Base-by-base conservation (phyloP, 2,888 invertebrate species). In the Galerucella calmariensis region DNA sequence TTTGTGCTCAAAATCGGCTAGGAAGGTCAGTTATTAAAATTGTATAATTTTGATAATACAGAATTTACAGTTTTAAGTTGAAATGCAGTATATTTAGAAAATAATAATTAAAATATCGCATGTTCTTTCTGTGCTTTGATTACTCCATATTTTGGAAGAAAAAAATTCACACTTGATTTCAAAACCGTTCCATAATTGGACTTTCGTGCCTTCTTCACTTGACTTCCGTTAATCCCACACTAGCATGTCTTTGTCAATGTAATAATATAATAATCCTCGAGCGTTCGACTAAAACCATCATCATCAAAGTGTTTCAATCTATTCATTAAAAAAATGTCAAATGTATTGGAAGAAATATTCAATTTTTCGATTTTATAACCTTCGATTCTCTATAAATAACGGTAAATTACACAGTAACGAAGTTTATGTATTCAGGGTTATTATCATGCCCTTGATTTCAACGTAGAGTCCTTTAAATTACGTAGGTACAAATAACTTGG, bases 1-100 rank as follows among this genome's bases (percentile, higher is more conserved):
- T 51, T 93, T 95, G 85, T 95, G 95, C 87, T 95, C 95, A 67
- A 92, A 93, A 85, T 92, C 94, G 83, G 95, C 95, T 77, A 92
- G 93, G 87, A 95, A 95, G 91, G 95, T 95, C 80, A 81, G 82
- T 76, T 35, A 8, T 16, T 11, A 16, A 27, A 56, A 67, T 16
- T 27, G n/a, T 53, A 9, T 53, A 27, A 12, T 48, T 53, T 67
- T 9, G 10, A 16, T 0, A 12, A 11, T 6, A 67, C 12, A 20
- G 20, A 20, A 20, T 20, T 20, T 2, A 44, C 44, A 44, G 44
- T 44, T 44, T 44, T 27, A 4, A 27, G 27, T 27, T 2, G 27
- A 27, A 27, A 27, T 4, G 2, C 27, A 4, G 27, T 4, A 27
- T 27, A 4, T 27, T 27, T 27, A 27, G 27, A 27, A 27, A 27